These are phyloP conservation scores for Mobula birostris DNA, from an alignment of 2,113 vertebrate species.

Conservation along the genomic window DNA sequence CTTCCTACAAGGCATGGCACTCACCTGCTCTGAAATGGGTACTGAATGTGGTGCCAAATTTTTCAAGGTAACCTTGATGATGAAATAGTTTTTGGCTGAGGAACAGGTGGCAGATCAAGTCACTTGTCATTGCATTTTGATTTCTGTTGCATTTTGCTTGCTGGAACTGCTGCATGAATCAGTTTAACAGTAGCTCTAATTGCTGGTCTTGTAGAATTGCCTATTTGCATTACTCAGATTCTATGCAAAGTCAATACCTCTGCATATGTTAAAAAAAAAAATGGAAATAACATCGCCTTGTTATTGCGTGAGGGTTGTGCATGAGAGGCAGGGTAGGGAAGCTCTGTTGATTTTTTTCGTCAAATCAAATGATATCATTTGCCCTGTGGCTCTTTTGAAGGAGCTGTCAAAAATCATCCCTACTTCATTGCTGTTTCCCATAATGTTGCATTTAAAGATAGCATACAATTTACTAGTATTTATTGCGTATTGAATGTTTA, in stretches of 20 bases:
- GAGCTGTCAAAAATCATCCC: background rate
- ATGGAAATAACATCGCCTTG: too few species aligned
- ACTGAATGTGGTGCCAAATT: background rate
- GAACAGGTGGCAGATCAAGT: conserved; percentile 20
- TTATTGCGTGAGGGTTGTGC: background rate
- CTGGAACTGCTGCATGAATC: background rate
- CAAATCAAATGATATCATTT: background rate
- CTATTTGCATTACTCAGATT: background rate
- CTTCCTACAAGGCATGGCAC: background rate
- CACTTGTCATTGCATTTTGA: background rate
- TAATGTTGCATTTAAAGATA: background rate
- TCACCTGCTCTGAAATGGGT: background rate
- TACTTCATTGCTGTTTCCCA: background rate
- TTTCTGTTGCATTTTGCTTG: background rate
- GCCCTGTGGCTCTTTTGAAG: background rate
- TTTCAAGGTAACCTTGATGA: background rate
- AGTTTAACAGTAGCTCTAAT: background rate
- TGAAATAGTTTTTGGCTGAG: background rate
- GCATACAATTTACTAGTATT: background rate
- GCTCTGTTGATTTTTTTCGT: background rate
- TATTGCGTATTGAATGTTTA: background rate
- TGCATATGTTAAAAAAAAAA: background rate
- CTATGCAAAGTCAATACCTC: background rate
- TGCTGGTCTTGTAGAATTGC: background rate
- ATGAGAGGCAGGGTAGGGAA: background rate